Percentiles rank a stretch among this genome's conserved stretches.
These are phyloP conservation scores for Spheniscus humboldti DNA, from an alignment of 2,797 vertebrate species.

Conservation along the genomic window DNA sequence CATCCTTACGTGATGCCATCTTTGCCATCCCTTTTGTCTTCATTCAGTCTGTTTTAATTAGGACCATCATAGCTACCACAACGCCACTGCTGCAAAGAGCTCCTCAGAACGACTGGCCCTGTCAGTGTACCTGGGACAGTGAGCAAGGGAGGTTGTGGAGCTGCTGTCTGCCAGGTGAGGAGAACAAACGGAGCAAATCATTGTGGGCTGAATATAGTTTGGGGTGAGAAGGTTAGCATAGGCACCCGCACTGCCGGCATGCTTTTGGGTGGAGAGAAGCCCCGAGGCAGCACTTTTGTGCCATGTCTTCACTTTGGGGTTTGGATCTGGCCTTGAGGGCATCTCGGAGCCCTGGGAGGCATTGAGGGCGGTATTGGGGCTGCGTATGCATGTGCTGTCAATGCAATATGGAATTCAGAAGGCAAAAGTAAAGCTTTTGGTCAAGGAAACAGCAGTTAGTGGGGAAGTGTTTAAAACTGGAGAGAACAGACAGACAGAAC, in stretches of 20 bases:
- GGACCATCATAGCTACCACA: not conserved
- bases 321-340: not conserved
- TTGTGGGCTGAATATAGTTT: not conserved
- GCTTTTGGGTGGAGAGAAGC: not conserved
- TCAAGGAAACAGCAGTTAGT: not conserved
- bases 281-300: not conserved
- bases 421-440: not conserved
- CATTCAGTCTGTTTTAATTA: not conserved
- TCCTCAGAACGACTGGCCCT: not conserved
- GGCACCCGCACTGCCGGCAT: rapidly evolving
- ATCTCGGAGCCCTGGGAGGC: not conserved
- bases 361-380: not conserved
- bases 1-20: not conserved
- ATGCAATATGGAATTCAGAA: not conserved
- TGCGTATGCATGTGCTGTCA: not conserved
- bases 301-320: not conserved
- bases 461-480: not conserved
- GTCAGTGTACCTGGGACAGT: not conserved
- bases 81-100: not conserved
- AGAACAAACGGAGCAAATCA: not conserved
- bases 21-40: not conserved
- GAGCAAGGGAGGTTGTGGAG: not conserved
- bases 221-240: not conserved
- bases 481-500: not conserved
- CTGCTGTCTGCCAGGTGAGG: not conserved